Conservation (phyloP, 2,797 vertebrate species). For the Eutrigla gurnardus region DNA sequence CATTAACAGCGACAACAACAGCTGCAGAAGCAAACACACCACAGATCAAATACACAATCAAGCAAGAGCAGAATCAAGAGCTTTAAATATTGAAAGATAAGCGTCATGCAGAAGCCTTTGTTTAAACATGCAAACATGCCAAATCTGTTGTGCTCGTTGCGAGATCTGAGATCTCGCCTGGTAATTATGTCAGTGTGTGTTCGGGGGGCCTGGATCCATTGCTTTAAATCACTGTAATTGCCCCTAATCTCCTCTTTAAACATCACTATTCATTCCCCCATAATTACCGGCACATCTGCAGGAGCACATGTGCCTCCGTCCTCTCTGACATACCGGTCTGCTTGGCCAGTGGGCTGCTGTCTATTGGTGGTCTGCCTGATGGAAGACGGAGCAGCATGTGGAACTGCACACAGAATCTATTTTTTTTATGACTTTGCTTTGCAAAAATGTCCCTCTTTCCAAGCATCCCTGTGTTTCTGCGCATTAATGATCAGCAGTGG, state of each 20-base stretch:
- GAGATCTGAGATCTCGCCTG: slow-evolving; percentile 51
- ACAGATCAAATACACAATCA: slow-evolving; percentile 29
- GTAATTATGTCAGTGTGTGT: slow-evolving; percentile 77
- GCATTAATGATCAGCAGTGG: slow-evolving; percentile 28
- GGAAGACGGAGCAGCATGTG: background rate
- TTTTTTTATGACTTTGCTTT: slow-evolving; percentile 31
- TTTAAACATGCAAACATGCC: slow-evolving; percentile 68
- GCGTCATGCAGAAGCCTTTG: slow-evolving; percentile 58
- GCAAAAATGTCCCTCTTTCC: slow-evolving; percentile 32
- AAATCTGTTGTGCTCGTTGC: slow-evolving; percentile 57
- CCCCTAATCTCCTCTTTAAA: slow-evolving; percentile 80
- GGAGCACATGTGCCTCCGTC: slow-evolving; percentile 63
- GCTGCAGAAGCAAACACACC: slow-evolving; percentile 55
- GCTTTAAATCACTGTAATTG: slow-evolving; percentile 83
- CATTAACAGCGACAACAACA: slow-evolving; percentile 70
- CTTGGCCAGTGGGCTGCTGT: slow-evolving; percentile 29
- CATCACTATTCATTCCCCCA: slow-evolving; percentile 75
- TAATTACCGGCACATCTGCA: slow-evolving; percentile 84
- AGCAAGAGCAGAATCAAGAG: slow-evolving; percentile 52
- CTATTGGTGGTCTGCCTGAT: slow-evolving; percentile 16
- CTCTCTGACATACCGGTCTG: slow-evolving; percentile 66
- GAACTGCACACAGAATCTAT: background rate
- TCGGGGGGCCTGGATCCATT: slow-evolving; percentile 59
- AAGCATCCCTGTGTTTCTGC: slow-evolving; percentile 14
- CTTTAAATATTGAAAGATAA: slow-evolving; percentile 73